phyloP scores from a whole-genome alignment of 2,888 invertebrate genomes.

The Sycophila texana region DNA sequence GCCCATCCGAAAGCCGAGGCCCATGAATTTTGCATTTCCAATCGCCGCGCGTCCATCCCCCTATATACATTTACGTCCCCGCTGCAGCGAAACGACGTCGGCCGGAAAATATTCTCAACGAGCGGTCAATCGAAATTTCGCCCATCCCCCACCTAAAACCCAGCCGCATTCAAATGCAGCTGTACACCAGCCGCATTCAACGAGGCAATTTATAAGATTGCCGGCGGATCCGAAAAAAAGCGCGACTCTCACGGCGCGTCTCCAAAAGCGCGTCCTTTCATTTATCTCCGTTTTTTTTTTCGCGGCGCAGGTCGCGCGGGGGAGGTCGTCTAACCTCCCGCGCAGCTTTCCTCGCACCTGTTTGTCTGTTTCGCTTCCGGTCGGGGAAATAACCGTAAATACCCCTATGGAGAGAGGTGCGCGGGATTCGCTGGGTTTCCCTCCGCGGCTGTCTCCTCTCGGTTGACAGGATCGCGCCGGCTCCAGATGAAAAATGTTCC shows the following conservation, averaged over 20 bases:
- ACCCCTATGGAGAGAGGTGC: not conserved
- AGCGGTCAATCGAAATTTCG: not conserved
- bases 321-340: not conserved
- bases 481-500: not conserved
- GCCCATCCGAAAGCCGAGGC: too few species aligned
- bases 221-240: slow-evolving; percentile 4
- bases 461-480: too few species aligned
- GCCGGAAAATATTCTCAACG: too few species aligned
- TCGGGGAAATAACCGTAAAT: slow-evolving; percentile 44
- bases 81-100: too few species aligned
- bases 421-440: too few species aligned
- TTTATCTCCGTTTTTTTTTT: slow-evolving; percentile 25
- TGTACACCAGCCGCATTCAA: too few species aligned
- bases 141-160: not conserved
- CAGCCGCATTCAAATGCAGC: slow-evolving; percentile 19
- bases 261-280: slow-evolving; percentile 9
- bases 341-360: slow-evolving; percentile 12
- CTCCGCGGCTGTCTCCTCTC: too few species aligned
- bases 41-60: too few species aligned
- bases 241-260: not conserved
- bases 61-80: too few species aligned
- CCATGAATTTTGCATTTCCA: too few species aligned
- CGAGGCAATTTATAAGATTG: slow-evolving; percentile 28
- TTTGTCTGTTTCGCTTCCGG: slow-evolving; percentile 49
- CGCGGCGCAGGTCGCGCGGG: not conserved